Base-by-base conservation (phyloP, 2,113 vertebrate species). In the Sander lucioperca region DNA sequence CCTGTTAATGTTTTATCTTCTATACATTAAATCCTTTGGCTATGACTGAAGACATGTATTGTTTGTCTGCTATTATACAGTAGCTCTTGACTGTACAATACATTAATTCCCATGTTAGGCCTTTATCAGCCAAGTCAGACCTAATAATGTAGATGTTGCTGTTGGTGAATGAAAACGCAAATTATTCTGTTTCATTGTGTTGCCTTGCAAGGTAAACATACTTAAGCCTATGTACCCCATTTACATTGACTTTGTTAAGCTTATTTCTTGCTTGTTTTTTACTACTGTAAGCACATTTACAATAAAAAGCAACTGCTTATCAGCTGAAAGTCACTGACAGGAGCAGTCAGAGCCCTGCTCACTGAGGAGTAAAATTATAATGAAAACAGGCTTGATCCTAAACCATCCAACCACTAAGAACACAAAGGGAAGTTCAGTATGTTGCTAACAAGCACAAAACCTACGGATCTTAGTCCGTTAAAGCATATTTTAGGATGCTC, bases 341-440 rank as follows among this genome's bases (percentile, higher is more conserved):
- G 33, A 70, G 51, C 72, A 50, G 33, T 50, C 16, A 14, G 51
- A 25, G 51, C 6, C 25, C 57, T 75, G 92, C 67, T 90, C 81
- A 87, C 73, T 82, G 85, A 90, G 75, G 80, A 71, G 81, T 61
- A 74, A 89, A 80, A 77, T 85, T 69, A 84, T 85, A 85, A 86
- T 85, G 75, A 86, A 83, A 80, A 83, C 67, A 85, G 48, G 14
- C 59, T 74, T 2, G 10, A 64, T 72, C 39, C 30, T 18, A 4
- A 70, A 79, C 2, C 18, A 25, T 56, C 56, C 63, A n/a, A 70
- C 63, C 27, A 59, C 25, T 63, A 51, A 50, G 30, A 79, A 57
- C 65, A 79, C 69, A 66, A 61, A 65, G 54, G 54, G 50, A 63
- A 36, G 54, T 62, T 61, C 58, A 75, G 36, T 58, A 36, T 71